Evolutionary conservation across 2,888 invertebrate genomes (phyloP).

Genomic region (Nipponacmea schrenckii): DNA sequence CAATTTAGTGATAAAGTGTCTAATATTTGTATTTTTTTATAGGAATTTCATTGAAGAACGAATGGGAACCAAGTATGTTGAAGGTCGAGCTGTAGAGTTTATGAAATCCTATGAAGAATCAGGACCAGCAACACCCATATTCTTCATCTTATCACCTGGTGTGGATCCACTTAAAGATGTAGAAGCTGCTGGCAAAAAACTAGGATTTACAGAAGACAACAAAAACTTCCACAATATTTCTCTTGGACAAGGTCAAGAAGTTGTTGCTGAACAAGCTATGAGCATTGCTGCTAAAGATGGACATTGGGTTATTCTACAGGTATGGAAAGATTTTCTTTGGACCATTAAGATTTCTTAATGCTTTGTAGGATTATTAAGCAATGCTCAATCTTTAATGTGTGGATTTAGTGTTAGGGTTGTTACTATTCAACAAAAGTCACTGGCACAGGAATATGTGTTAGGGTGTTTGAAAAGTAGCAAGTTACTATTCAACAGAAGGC

Average conservation of each 20-base stretch:
- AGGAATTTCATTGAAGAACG: constrained; percentile 95
- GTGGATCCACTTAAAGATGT: constrained; percentile 97
- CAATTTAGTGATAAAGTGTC: too few species aligned
- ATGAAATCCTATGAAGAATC: constrained; percentile 94
- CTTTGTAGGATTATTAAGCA: too few species aligned
- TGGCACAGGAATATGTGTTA: too few species aligned
- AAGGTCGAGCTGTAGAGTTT: constrained; percentile 89
- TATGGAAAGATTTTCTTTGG: constrained; percentile 48
- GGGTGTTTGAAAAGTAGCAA: too few species aligned
- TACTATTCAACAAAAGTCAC: too few species aligned
- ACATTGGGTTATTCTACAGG: constrained; percentile 94
- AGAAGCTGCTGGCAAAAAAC: constrained; percentile 84
- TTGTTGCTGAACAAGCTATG: constrained; percentile 93
- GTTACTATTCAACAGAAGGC: too few species aligned
- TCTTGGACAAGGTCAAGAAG: constrained; percentile 91
- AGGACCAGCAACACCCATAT: constrained; percentile 91
- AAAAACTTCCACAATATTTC: constrained; percentile 94
- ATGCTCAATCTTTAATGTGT: too few species aligned
- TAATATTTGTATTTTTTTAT: constrained; percentile 44
- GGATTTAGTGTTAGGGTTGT: too few species aligned
- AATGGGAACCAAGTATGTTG: constrained; percentile 89
- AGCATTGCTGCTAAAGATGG: constrained; percentile 85
- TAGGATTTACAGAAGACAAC: constrained; percentile 84
- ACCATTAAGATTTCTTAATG: too few species aligned
- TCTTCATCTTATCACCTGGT: constrained; percentile 95